Base-by-base conservation (phyloP, 2,797 vertebrate genomes). In the Rhinichthys osculus region DNA sequence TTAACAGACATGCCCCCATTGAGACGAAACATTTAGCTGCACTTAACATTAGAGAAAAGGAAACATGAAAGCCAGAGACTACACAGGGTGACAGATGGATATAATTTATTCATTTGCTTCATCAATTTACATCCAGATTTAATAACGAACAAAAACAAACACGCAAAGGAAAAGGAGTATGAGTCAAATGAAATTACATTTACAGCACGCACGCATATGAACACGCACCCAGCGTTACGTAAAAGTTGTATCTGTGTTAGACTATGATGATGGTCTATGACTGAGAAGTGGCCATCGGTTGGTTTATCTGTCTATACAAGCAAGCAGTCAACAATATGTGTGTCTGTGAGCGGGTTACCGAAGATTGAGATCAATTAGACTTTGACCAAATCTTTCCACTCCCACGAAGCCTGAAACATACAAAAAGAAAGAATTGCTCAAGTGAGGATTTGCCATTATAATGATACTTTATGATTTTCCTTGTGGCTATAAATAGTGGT, bases 371-470 rank as follows among this genome's bases (percentile, higher is more conserved):
- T 96, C 94, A 99, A 94, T 98, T 99, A 59, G 97, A 99, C 92
- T 98, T 99, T 90, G 98, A 99, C 98, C 97, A 99, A 93, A 99
- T 99, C 95, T 99, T 99, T 81, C 97, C 97, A 0, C 98, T 99
- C 92, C 97, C 97, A n/a, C 97, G 97, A 91, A 99, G 96, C 92
- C 97, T 99, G 94, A 38, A 83, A 85, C 79, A 90, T 35, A 72
- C 69, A 79, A 54, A 78, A 71, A 78, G 59, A 35, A 85, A 84
- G 78, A 44, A 71, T 23, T 44, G 14, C n/a, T 67, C 19, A 9
- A 23, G 11, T 64, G n/a, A 73, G 42, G 59, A 83, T 50, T 1
- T 83, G 40, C 11, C 30, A 83, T n/a, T n/a, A 27, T 38, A 74
- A 74, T 23, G 16, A 67, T 8, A 80, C 50, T 17, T 52, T 54